Evolutionary conservation across 2,113 vertebrate species (phyloP).

Genomic region (Morone chrysops): DNA sequence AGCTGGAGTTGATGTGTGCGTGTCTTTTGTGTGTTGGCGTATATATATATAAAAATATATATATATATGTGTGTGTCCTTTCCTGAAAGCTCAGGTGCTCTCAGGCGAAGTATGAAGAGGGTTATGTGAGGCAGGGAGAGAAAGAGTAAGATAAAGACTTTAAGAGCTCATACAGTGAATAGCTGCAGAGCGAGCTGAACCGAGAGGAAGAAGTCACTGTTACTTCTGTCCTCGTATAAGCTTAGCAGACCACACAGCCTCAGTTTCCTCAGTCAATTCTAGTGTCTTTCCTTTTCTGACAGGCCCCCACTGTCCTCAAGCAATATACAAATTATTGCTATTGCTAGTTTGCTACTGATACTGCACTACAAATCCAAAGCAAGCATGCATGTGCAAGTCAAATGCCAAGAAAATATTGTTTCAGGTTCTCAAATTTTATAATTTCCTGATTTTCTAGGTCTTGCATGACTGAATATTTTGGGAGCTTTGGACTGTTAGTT

Average conservation of each 20-base stretch:
- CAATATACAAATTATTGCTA: constrained; percentile 13
- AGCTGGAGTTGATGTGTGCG: constrained; percentile 55
- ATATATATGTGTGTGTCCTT: constrained; percentile 31
- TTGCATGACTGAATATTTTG: background rate
- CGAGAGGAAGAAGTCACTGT: constrained; percentile 32
- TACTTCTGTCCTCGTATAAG: constrained; percentile 22
- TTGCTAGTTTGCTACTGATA: background rate
- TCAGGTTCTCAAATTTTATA: too few species aligned
- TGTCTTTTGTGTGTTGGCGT: constrained; percentile 27
- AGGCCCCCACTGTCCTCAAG: constrained; percentile 6
- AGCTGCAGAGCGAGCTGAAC: constrained; percentile 48
- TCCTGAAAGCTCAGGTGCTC: constrained; percentile 74
- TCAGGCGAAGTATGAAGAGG: constrained; percentile 69
- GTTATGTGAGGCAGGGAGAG: constrained; percentile 66
- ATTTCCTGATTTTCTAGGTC: background rate
- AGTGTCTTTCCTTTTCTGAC: constrained; percentile 24
- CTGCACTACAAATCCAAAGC: background rate
- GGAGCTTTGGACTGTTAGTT: background rate
- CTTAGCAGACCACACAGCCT: constrained; percentile 38
- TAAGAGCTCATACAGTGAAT: constrained; percentile 58
- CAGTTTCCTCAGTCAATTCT: constrained; percentile 36
- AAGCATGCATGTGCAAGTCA: background rate
- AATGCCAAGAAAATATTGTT: too few species aligned
- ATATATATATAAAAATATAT: background rate
- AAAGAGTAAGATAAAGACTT: constrained; percentile 60